phyloP scores from a whole-genome alignment of 2,888 invertebrate genomes.

The Phorcus lineatus region DNA sequence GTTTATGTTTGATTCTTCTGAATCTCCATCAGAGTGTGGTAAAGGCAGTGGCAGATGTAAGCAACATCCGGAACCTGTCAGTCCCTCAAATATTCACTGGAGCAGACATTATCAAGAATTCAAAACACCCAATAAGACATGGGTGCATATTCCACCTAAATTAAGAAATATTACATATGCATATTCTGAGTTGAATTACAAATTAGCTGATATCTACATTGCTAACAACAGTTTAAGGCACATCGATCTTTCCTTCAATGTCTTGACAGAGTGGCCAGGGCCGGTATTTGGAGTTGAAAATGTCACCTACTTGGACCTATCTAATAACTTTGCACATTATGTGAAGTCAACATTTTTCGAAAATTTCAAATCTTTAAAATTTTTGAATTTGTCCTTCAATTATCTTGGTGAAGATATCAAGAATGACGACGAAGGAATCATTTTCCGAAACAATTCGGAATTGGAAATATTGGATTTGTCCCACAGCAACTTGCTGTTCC shows the following conservation, averaged over 20 bases:
- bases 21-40: too few species aligned
- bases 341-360: constrained; percentile 30
- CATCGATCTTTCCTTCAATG: constrained; percentile 39
- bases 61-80: background rate
- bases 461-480: constrained; percentile 30
- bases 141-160: background rate
- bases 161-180: background rate
- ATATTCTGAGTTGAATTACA: background rate
- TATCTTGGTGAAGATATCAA: background rate
- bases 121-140: background rate
- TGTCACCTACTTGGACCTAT: constrained; percentile 35
- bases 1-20: too few species aligned
- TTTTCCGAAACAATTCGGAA: constrained; percentile 3
- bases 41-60: too few species aligned
- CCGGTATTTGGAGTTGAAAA: constrained; percentile 34
- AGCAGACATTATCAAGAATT: background rate
- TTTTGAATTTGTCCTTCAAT: background rate
- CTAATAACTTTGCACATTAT: constrained; percentile 34
- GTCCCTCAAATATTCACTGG: background rate
- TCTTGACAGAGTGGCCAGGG: constrained; percentile 31
- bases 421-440: background rate
- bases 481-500: constrained; percentile 14
- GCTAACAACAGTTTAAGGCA: background rate
- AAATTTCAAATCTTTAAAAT: background rate
- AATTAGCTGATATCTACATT: background rate